phyloP scores from a whole-genome alignment of 2,888 invertebrate species.

The Polia nebulosa region DNA sequence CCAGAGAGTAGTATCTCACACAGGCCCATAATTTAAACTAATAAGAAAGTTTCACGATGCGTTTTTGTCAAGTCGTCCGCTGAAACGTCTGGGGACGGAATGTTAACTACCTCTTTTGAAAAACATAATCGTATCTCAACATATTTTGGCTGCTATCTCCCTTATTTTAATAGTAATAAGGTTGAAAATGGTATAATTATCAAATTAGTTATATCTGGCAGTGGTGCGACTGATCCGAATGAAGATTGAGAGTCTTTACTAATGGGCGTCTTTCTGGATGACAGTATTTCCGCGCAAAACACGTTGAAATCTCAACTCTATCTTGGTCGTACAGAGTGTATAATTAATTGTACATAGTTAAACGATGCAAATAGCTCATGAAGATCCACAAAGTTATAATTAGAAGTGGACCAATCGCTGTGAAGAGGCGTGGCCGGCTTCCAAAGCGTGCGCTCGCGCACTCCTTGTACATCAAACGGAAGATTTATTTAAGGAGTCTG shows the following conservation, averaged over 20 bases:
- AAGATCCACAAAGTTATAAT: slow-evolving; percentile 85
- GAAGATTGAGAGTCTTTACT: slow-evolving; percentile 87
- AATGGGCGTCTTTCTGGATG: slow-evolving; percentile 89
- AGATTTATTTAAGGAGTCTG: slow-evolving; percentile 84
- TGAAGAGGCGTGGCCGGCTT: slow-evolving; percentile 78
- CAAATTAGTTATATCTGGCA: slow-evolving; percentile 77
- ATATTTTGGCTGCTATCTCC: slow-evolving; percentile 41
- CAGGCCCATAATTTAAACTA: slow-evolving; percentile 82
- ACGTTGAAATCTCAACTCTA: slow-evolving; percentile 60
- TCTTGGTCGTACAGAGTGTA: slow-evolving; percentile 45
- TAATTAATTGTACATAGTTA: slow-evolving; percentile 70
- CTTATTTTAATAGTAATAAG: slow-evolving; percentile 63
- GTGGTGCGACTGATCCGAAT: slow-evolving; percentile 77
- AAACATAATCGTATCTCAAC: slow-evolving; percentile 77
- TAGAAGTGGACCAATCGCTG: slow-evolving; percentile 86
- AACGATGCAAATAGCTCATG: slow-evolving; percentile 89
- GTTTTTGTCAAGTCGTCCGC: slow-evolving; percentile 89
- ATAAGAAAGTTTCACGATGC: slow-evolving; percentile 85
- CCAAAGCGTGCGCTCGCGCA: slow-evolving; percentile 81
- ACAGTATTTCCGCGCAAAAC: slow-evolving; percentile 79
- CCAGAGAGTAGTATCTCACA: slow-evolving; percentile 47
- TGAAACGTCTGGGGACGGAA: slow-evolving; percentile 83
- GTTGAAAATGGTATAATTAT: slow-evolving; percentile 69
- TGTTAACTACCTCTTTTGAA: slow-evolving; percentile 86
- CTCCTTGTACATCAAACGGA: slow-evolving; percentile 80